Evolutionary conservation across 2,113 vertebrate species (phyloP).

Genomic region (Cyanistes caeruleus): DNA sequence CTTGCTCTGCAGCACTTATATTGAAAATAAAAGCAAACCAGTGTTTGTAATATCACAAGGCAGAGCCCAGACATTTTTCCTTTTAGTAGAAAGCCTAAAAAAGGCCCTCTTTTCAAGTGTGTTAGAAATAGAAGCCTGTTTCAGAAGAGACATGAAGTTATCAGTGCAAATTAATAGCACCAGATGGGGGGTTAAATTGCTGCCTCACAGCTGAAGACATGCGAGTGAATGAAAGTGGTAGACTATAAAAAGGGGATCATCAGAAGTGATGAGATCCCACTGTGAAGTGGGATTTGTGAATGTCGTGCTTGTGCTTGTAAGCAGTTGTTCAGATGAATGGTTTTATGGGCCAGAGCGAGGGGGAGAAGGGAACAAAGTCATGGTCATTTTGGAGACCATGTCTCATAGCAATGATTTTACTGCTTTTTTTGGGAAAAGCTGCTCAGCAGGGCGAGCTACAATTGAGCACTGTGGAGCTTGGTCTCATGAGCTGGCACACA

Average conservation of each 20-base stretch:
- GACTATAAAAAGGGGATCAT: slow-evolving; percentile 13
- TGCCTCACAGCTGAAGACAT: slow-evolving; percentile 39
- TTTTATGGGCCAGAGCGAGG: background rate
- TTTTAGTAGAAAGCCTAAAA: background rate
- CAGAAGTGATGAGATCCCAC: slow-evolving; percentile 11
- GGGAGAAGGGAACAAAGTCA: background rate
- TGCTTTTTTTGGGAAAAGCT: background rate
- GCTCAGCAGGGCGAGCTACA: background rate
- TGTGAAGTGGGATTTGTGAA: background rate
- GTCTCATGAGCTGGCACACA: background rate
- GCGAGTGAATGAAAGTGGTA: background rate
- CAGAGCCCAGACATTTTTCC: background rate
- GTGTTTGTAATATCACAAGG: background rate
- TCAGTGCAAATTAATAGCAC: slow-evolving; percentile 11
- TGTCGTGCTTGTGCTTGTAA: accelerated
- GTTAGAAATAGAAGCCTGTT: slow-evolving; percentile 25
- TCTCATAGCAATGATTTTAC: background rate
- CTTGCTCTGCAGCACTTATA: background rate
- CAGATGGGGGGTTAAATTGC: slow-evolving; percentile 44
- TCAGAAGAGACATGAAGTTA: slow-evolving; percentile 24
- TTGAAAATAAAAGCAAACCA: background rate
- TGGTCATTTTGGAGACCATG: background rate
- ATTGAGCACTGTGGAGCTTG: background rate
- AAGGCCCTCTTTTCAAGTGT: background rate
- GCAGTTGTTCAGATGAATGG: background rate